Percentiles rank a stretch among this genome's conserved stretches.
Conservation (phyloP, 2,888 invertebrate species). For the Clistopyga incitator region DNA sequence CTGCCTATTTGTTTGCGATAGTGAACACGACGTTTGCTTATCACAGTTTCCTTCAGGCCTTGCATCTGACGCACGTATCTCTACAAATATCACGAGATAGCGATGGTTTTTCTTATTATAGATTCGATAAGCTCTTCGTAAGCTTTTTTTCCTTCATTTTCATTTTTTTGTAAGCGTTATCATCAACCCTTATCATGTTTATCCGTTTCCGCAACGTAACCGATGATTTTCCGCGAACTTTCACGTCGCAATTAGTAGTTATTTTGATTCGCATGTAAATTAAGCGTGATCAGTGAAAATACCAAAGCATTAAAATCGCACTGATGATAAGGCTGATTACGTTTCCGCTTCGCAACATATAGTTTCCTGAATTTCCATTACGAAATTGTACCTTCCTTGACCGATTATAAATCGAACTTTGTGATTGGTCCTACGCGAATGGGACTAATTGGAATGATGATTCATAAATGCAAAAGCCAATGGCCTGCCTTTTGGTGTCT, state of each 20-base stretch:
- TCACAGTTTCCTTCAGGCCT: not conserved
- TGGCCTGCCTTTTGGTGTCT: not conserved
- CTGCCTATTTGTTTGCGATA: not conserved
- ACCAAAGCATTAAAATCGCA: no score
- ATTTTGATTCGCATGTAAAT: no score
- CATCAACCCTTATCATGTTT: not conserved
- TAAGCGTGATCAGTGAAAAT: no score
- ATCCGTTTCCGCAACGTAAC: not conserved
- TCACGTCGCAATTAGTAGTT: not conserved
- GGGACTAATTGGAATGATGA: not conserved
- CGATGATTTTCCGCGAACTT: not conserved
- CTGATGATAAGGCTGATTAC: not conserved
- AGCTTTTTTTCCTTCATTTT: not conserved
- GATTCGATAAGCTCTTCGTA: not conserved
- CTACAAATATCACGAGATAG: not conserved
- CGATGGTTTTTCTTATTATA: not conserved
- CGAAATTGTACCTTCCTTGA: not conserved
- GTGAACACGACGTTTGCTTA: constrained; percentile 32
- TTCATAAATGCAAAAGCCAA: not conserved
- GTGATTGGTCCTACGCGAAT: not conserved
- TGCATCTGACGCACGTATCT: not conserved
- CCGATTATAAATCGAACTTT: not conserved
- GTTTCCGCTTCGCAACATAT: not conserved
- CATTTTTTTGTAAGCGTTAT: not conserved
- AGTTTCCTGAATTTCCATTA: not conserved